phyloP scores from a whole-genome alignment of 2,888 invertebrate species.

The Ischnus inquisitorius region DNA sequence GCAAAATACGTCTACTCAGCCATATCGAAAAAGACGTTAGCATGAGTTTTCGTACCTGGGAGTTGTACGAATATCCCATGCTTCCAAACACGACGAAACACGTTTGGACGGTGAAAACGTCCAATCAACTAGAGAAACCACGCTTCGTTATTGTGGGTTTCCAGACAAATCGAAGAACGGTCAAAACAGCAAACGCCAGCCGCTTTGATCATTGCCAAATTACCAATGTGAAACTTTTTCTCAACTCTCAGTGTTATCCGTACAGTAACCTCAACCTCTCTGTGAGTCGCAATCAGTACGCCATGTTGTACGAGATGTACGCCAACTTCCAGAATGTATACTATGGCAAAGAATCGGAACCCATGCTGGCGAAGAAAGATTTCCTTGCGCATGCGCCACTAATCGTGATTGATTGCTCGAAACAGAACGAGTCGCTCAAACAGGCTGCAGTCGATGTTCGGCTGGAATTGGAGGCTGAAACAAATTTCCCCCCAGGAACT shows the following conservation, averaged over 20 bases:
- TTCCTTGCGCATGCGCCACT: too few relatives aligned
- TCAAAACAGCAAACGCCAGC: too few relatives aligned
- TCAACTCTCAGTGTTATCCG: conserved; percentile 81
- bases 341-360: conserved; percentile 25
- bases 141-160: too few relatives aligned
- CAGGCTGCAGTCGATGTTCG: conserved; percentile 21
- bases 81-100: too few relatives aligned
- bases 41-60: too few relatives aligned
- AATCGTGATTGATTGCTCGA: conserved; percentile 46
- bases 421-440: conserved; percentile 33
- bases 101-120: too few relatives aligned
- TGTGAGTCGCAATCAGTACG: conserved; percentile 50
- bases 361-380: too few relatives aligned
- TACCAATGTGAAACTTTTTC: conserved; percentile 79
- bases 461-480: not conserved
- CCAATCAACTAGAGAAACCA: too few relatives aligned
- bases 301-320: conserved; percentile 75
- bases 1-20: conserved; percentile 66
- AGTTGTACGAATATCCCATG: too few relatives aligned
- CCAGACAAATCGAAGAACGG: too few relatives aligned
- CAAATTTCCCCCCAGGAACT: conserved; percentile 3
- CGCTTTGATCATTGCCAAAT: conserved; percentile 77
- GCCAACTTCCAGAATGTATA: conserved; percentile 66
- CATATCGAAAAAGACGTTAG: too few relatives aligned
- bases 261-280: conserved; percentile 76